Conservation (phyloP, 2,888 invertebrate genomes). For the Gastracanthus pulcherrimus region DNA sequence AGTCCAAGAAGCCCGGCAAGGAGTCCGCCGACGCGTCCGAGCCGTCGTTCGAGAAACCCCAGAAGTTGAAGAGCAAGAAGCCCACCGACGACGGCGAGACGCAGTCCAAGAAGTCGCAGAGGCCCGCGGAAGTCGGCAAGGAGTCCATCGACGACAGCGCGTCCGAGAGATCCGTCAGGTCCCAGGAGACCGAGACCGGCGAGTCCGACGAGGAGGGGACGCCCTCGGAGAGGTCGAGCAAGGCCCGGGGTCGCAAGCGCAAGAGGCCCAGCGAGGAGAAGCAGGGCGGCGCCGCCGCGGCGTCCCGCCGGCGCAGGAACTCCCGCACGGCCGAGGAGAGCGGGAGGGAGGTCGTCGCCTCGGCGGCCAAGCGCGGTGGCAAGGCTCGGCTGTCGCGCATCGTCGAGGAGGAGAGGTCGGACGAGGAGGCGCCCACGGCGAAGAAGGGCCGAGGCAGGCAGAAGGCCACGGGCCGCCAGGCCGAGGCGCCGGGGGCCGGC, state of each 20-base stretch:
- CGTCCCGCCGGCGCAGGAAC: not conserved
- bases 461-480: not conserved
- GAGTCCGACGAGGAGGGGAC: slow-evolving; percentile 39
- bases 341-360: not conserved
- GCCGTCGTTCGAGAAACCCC: not conserved
- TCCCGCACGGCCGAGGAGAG: slow-evolving; percentile 7
- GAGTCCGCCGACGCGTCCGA: not conserved
- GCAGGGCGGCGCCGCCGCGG: too few relatives aligned
- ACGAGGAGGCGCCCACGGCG: not conserved
- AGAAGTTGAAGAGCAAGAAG: not conserved
- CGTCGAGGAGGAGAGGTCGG: slow-evolving; percentile 30
- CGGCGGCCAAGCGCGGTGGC: not conserved
- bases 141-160: slow-evolving; percentile 12
- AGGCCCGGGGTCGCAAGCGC: slow-evolving; percentile 27
- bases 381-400: not conserved
- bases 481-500: not conserved
- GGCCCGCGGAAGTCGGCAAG: not conserved
- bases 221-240: slow-evolving; percentile 8
- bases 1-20: not conserved
- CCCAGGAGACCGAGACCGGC: not conserved
- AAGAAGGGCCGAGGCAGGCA: slow-evolving; percentile 30
- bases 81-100: not conserved
- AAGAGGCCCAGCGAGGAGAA: slow-evolving; percentile 26
- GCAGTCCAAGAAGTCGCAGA: not conserved
- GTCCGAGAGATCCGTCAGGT: slow-evolving; percentile 26